Conservation (phyloP, 2,888 invertebrate species). For the Caenorhabditis imperialis region DNA sequence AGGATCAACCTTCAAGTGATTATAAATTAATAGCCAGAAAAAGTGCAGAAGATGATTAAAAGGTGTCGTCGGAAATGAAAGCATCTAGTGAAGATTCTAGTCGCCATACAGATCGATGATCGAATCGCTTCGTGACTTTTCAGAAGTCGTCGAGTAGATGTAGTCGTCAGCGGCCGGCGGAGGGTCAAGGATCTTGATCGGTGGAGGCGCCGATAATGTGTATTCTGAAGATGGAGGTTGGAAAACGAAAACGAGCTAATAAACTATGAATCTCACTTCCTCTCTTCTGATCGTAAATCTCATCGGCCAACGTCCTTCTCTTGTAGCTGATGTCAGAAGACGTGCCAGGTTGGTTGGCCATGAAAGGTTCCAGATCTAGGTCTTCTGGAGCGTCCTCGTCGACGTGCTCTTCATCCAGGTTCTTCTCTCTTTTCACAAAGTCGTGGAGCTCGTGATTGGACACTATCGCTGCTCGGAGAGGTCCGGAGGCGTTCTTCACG, state of each 20-base stretch:
- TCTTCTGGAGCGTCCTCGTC: slow-evolving; percentile 16
- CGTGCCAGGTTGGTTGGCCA: slow-evolving; percentile 3
- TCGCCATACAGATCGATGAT: slow-evolving; percentile 53
- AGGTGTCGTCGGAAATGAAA: neutral
- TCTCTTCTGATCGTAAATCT: slow-evolving; percentile 9
- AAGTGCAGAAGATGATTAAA: neutral
- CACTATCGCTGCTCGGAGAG: slow-evolving; percentile 36
- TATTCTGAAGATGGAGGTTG: slow-evolving; percentile 1
- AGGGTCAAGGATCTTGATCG: slow-evolving; percentile 24
- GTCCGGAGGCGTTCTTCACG: slow-evolving; percentile 42
- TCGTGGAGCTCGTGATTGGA: slow-evolving; percentile 45
- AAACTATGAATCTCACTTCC: neutral
- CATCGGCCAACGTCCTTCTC: slow-evolving; percentile 12
- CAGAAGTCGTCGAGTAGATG: slow-evolving; percentile 25
- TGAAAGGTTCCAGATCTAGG: neutral
- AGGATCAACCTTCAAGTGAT: too few relatives aligned
- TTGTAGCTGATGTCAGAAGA: neutral
- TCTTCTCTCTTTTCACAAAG: slow-evolving; percentile 26
- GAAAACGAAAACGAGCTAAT: too few relatives aligned
- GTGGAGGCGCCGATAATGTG: neutral
- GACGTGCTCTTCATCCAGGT: slow-evolving; percentile 16
- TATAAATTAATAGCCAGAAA: neutral
- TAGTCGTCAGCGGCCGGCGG: slow-evolving; percentile 48
- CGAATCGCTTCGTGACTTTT: slow-evolving; percentile 30
- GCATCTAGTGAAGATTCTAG: neutral